Base-by-base conservation (phyloP, 2,888 invertebrate species). In the Tillus elongatus region DNA sequence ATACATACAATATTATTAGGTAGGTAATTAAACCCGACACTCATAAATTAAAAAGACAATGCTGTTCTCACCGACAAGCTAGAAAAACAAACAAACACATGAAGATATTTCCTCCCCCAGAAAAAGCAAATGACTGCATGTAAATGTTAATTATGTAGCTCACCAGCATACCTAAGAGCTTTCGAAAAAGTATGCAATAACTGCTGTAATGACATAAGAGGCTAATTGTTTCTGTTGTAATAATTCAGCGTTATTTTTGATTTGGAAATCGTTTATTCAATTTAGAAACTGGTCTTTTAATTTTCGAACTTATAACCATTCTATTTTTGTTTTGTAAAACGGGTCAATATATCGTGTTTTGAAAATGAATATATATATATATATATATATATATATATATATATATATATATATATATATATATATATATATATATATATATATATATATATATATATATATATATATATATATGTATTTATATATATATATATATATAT, bases 81-180 rank as follows among this genome's bases (percentile, higher is more conserved):
- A 19, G 24, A 19, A 19, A 19, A 19, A 19, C 24, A n/a, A 19
- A 19, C n/a, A n/a, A n/a, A 19, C 6, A 19, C 24, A 6, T 19
- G 24, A 6, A 19, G n/a, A 19, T 19, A 19, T 19, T 19, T 6
- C n/a, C 24, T n/a, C n/a, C 24, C 24, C n/a, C 6, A 19, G 24
- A 19, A 19, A 19, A 19, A 19, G 24, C 24, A n/a, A 19, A 19
- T 19, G 24, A 19, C 24, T 19, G 24, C 24, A 19, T 19, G n/a
- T 19, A 19, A 19, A 19, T 19, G 24, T 19, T 19, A 8, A 19
- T n/a, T 19, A 19, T 19, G 24, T 19, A 19, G 24, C 24, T 6
- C 24, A 19, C 24, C 24, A 19, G n/a, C 24, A 19, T 19, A n/a
- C 24, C 24, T 19, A 19, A n/a, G n/a, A 19, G 6, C 6, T 19